Evolutionary conservation across 2,797 vertebrate genomes (phyloP), one percentile per base, ranked within the genome.

Genomic region (Cossypha dichroa): DNA sequence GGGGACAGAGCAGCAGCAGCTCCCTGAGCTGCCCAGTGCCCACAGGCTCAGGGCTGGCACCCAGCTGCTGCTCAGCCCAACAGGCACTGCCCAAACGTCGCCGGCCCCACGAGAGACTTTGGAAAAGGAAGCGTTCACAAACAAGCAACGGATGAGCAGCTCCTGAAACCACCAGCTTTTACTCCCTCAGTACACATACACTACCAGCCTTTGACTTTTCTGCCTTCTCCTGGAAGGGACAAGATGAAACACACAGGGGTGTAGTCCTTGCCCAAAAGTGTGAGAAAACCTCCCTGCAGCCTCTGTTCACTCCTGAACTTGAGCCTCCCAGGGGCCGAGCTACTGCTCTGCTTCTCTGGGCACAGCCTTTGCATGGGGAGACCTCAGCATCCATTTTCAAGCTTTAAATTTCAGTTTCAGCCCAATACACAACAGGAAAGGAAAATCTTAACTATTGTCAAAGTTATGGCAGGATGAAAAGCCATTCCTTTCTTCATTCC

Each of bases 251-350:
- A 2, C 7, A 14, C 18, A 23, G 21, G 34, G 21, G 52, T 4
- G 5, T n/a, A 69, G 5, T 15, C 33, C 72, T 38, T 28, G 10
- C 21, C 33, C 56, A 55, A 8, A 64, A 70, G 19, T 0, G 0
- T 14, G 49, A 43, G 28, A 31, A 70, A 38, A 19, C 1, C 49
- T 72, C 19, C 23, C 45, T 49, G 51, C 45, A 73, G 59, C 25
- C 41, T 55, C 85, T 55, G 67, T 2, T 20, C 25, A 8, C n/a
- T 11, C 12, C 36, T 46, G 7, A 62, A 0, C 62, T 15, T 1
- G 29, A 34, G n/a, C 6, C 13, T 59, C 14, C 14, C 18, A 5
- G 8, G 10, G 0, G 21, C 45, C 0, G 0, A 48, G 34, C 1
- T 21, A 18, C 20, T 7, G 34, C 66, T 51, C 64, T 51, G 33